A percentile compares a stretch with the other conserved stretches of the same genome.
phyloP scores from a whole-genome alignment of 2,797 vertebrate genomes.

The Artibeus jamaicensis region DNA sequence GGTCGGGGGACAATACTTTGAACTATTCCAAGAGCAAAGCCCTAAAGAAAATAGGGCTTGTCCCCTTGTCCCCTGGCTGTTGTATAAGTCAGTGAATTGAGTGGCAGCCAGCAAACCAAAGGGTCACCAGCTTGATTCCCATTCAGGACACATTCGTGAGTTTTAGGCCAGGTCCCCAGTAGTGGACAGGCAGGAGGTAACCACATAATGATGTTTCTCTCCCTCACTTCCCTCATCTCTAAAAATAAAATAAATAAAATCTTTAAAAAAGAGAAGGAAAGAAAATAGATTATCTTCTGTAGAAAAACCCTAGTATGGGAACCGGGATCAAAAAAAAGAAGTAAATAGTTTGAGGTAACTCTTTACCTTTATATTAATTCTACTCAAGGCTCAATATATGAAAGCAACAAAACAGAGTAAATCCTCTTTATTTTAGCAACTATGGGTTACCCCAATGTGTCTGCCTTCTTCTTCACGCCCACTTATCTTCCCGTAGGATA shows the following conservation, averaged over 20 bases:
- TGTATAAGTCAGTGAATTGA: too few relatives aligned
- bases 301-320: neutral
- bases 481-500: neutral
- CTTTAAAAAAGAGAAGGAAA: too few relatives aligned
- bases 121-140: too few relatives aligned
- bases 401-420: neutral
- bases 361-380: neutral
- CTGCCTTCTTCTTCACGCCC: neutral
- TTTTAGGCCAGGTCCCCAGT: too few relatives aligned
- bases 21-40: conserved; percentile 17
- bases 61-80: too few relatives aligned
- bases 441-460: neutral
- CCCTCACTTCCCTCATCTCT: too few relatives aligned
- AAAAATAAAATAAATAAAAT: too few relatives aligned
- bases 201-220: too few relatives aligned
- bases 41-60: neutral
- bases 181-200: too few relatives aligned
- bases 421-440: neutral
- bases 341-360: neutral
- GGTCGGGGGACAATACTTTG: neutral
- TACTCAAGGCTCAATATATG: neutral
- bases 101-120: too few relatives aligned
- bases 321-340: neutral
- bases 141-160: too few relatives aligned
- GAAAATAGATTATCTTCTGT: neutral